These are phyloP conservation scores for Hydropotes inermis DNA, from an alignment of 2,113 vertebrate genomes.

Conservation along the genomic window DNA sequence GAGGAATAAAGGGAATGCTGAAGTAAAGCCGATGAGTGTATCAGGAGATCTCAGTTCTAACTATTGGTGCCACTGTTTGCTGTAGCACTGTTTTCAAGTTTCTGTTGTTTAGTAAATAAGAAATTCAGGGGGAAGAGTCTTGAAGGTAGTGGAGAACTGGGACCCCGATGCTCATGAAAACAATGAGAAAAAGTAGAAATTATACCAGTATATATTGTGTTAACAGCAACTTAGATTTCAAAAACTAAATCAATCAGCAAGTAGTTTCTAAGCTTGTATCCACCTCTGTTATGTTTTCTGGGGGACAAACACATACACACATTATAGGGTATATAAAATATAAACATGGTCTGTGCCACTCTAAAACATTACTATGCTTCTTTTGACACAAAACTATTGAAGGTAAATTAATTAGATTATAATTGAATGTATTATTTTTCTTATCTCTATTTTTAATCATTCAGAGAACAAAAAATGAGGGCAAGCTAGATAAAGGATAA, in stretches of 20 bases:
- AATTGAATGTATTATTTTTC: not conserved
- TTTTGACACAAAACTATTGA: not conserved
- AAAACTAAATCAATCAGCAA: not conserved
- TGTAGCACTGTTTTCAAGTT: conserved; percentile 57
- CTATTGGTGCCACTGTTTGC: conserved; percentile 50
- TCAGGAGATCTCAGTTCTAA: conserved; percentile 70
- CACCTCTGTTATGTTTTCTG: not conserved
- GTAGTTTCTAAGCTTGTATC: not conserved
- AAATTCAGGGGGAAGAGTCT: conserved; percentile 28
- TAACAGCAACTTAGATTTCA: conserved; percentile 24
- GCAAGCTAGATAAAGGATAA: not conserved
- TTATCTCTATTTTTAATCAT: not conserved
- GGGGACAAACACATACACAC: not conserved
- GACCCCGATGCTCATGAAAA: not conserved
- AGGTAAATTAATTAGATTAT: not conserved
- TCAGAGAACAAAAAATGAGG: not conserved
- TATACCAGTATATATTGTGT: not conserved
- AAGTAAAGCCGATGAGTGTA: conserved; percentile 49
- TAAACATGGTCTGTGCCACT: not conserved
- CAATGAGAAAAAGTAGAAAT: conserved; percentile 1
- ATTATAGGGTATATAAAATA: not conserved
- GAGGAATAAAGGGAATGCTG: conserved; percentile 50
- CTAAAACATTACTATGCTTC: not conserved
- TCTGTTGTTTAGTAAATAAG: conserved; percentile 48
- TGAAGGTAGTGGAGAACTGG: not conserved